Conservation (phyloP, 2,113 vertebrate genomes). For the Dicaeum eximium region DNA sequence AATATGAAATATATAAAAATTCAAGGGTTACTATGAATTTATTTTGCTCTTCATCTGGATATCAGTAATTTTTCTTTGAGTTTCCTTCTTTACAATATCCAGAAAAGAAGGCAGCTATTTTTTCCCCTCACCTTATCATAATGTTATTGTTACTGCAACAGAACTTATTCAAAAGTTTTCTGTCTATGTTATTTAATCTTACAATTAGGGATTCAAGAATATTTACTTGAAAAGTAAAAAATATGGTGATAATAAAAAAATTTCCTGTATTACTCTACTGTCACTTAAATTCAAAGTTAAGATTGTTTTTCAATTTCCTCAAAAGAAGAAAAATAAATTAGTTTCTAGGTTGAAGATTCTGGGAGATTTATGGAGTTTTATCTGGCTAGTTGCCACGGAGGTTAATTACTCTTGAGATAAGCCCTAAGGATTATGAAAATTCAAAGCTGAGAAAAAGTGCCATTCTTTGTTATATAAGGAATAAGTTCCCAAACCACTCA, state of each 20-base stretch:
- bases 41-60: neutral
- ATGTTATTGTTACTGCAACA: neutral
- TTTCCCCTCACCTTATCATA: neutral
- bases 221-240: neutral
- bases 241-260: neutral
- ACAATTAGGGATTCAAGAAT: neutral
- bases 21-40: neutral
- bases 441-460: neutral
- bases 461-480: neutral
- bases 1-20: neutral
- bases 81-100: neutral
- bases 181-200: neutral
- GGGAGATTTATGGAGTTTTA: neutral
- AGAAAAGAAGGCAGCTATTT: neutral
- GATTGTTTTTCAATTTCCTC: neutral
- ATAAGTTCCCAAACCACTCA: neutral
- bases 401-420: constrained; percentile 29
- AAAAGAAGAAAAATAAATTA: neutral
- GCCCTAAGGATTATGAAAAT: neutral
- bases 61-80: neutral
- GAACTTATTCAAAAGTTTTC: neutral
- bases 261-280: neutral
- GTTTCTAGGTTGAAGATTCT: neutral
- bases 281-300: neutral
- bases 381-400: neutral